A percentile compares a stretch with the other conserved stretches of the same genome.
Conservation (phyloP, 2,113 vertebrate genomes). For the Cheirogaleus medius region DNA sequence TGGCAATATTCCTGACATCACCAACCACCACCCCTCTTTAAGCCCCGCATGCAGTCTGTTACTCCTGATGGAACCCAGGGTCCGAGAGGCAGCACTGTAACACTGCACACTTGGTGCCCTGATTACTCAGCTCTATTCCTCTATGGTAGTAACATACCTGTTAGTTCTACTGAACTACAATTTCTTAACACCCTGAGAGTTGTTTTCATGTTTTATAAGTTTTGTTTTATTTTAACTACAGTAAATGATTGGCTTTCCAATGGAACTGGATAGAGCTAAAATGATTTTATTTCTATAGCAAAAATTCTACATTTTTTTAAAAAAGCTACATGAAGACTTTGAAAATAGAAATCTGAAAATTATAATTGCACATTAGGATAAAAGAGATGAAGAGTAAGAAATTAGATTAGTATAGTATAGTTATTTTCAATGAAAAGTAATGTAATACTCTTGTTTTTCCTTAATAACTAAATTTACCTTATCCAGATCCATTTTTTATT, state of each 20-base stretch:
- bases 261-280: not conserved
- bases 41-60: not conserved
- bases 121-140: not conserved
- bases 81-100: not conserved
- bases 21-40: not conserved
- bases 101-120: not conserved
- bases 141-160: too few relatives aligned
- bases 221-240: not conserved
- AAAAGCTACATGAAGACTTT: not conserved
- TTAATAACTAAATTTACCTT: too few relatives aligned
- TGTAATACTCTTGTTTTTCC: not conserved
- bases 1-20: not conserved
- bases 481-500: too few relatives aligned
- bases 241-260: not conserved
- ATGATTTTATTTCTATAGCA: not conserved
- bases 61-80: too few relatives aligned
- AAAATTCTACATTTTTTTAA: not conserved
- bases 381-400: not conserved
- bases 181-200: not conserved
- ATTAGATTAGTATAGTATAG: too few relatives aligned
- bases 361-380: not conserved
- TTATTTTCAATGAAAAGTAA: not conserved
- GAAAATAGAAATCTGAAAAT: not conserved
- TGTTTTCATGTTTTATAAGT: not conserved
- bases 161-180: not conserved